Evolutionary conservation across 2,113 vertebrate species (phyloP).

Genomic region (Ginglymostoma cirratum): DNA sequence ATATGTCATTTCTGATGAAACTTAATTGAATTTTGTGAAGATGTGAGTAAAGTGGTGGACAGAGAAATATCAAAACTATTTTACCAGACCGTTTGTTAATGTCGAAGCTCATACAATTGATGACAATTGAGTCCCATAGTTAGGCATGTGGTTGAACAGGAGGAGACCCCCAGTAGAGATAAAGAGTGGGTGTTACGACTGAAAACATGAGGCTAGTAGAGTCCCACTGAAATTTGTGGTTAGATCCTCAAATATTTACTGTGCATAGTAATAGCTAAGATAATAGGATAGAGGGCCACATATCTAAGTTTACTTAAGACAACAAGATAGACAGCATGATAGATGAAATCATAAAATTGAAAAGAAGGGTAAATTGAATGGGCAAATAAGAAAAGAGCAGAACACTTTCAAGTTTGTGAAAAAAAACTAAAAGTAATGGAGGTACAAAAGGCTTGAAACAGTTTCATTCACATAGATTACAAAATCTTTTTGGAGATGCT

Average conservation of each 20-base stretch:
- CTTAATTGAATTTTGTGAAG: too few relatives aligned
- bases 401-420: background rate
- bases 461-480: background rate
- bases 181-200: background rate
- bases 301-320: background rate
- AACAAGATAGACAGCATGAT: background rate
- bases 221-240: background rate
- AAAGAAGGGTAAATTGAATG: background rate
- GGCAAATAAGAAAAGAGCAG: background rate
- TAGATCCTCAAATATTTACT: background rate
- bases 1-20: too few relatives aligned
- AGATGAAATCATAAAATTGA: background rate
- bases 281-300: background rate
- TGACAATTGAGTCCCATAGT: background rate
- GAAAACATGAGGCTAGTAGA: background rate
- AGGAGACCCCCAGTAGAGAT: background rate
- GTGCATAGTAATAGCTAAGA: background rate
- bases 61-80: too few relatives aligned
- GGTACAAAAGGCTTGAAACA: background rate
- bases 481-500: background rate
- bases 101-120: too few relatives aligned
- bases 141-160: too few relatives aligned
- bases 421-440: background rate
- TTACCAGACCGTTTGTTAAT: too few relatives aligned
- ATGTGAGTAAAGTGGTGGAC: too few relatives aligned